Conservation (phyloP, 2,888 invertebrate genomes). For the Sphecodes monilicornis region DNA sequence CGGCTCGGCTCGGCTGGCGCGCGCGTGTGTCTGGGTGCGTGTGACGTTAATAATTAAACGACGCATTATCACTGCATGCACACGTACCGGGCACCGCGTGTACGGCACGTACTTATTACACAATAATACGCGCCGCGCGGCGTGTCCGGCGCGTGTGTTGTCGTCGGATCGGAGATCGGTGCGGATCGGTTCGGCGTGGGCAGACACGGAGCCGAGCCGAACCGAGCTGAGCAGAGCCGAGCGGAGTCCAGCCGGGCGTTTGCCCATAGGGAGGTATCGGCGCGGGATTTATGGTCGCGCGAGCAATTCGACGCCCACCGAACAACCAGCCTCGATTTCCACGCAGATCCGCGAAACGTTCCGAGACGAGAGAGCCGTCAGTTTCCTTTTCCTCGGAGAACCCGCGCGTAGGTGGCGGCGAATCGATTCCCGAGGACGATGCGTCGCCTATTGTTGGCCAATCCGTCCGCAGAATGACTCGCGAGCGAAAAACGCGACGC, state of each 20-base stretch:
- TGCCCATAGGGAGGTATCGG: constrained; percentile 47
- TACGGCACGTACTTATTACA: constrained; percentile 65
- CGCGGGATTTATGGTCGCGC: constrained; percentile 49
- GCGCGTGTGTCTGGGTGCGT: constrained; percentile 20
- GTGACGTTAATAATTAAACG: constrained; percentile 76
- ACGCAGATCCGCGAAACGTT: constrained; percentile 21
- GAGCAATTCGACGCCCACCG: constrained; percentile 51
- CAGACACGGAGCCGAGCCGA: not conserved
- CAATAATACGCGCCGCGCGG: constrained; percentile 53
- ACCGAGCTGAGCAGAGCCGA: constrained; percentile 1
- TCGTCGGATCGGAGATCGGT: not conserved
- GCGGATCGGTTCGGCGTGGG: constrained; percentile 9
- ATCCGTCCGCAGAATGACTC: not conserved
- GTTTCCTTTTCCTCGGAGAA: not conserved
- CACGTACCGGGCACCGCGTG: constrained; percentile 49
- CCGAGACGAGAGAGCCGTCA: not conserved
- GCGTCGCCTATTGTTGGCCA: constrained; percentile 18
- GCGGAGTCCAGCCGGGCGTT: constrained; percentile 24
- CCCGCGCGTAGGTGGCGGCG: not conserved
- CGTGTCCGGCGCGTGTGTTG: not conserved
- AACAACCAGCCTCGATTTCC: constrained; percentile 33
- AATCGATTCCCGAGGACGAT: constrained; percentile 3
- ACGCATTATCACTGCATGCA: constrained; percentile 69
- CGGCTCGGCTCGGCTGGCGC: constrained; percentile 1
- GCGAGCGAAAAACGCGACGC: not conserved